Evolutionary conservation across 2,797 vertebrate genomes (phyloP).

Genomic region (Agapornis canus): DNA sequence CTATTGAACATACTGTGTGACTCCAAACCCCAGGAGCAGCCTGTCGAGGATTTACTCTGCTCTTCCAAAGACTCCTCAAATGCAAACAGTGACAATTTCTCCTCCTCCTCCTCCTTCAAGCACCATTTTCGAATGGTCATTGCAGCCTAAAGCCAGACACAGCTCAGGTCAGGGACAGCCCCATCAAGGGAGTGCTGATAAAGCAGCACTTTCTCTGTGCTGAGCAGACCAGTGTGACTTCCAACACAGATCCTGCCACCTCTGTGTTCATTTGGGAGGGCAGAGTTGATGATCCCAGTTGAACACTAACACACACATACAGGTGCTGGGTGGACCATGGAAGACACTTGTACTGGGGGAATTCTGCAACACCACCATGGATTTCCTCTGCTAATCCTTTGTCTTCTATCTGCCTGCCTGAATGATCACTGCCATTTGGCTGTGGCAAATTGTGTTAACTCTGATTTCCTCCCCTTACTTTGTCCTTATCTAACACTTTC

Average conservation of each 20-base stretch:
- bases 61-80: neutral
- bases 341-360: neutral
- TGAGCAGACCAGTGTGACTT: neutral
- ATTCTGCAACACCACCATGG: fast-evolving
- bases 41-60: neutral
- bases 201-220: too few species aligned
- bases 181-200: neutral
- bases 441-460: fast-evolving
- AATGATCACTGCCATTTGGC: neutral
- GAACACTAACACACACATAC: fast-evolving
- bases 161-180: neutral
- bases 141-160: too few species aligned
- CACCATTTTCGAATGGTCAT: neutral
- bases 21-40: neutral
- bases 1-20: neutral
- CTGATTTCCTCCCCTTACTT: neutral
- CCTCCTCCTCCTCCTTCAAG: neutral
- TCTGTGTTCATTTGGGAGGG: neutral
- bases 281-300: neutral
- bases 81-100: neutral
- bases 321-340: neutral
- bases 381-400: neutral
- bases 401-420: neutral
- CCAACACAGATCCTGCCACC: neutral
- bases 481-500: neutral